Conservation (phyloP, 2,888 invertebrate species). For the Drosophila neotestacea region DNA sequence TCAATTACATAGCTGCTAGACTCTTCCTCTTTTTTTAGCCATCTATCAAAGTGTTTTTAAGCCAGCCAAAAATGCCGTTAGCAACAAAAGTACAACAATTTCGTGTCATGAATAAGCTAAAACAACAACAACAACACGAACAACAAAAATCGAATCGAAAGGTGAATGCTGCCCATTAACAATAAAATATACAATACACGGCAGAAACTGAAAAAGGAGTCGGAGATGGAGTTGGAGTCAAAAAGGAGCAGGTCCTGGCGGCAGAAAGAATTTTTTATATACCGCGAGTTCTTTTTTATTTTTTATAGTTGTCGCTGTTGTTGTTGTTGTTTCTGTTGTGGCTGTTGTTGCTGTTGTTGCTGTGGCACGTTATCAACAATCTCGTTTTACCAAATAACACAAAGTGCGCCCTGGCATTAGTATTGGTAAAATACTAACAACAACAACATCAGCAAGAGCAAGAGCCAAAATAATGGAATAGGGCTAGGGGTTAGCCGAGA, state of each 20-base stretch:
- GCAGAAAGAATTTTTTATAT: slow-evolving; percentile 55
- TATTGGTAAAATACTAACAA: slow-evolving; percentile 35
- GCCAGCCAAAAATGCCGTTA: slow-evolving; percentile 30
- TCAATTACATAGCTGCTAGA: not conserved
- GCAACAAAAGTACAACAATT: slow-evolving; percentile 44
- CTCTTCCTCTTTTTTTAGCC: not conserved
- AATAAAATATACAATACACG: slow-evolving; percentile 61
- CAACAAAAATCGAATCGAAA: slow-evolving; percentile 47
- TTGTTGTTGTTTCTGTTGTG: slow-evolving; percentile 23
- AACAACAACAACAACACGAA: slow-evolving; percentile 23
- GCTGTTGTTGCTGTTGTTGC: slow-evolving; percentile 48
- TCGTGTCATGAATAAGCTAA: slow-evolving; percentile 29
- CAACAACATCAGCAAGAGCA: not conserved
- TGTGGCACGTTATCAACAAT: slow-evolving; percentile 80
- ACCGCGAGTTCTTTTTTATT: slow-evolving; percentile 37
- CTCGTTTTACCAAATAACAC: slow-evolving; percentile 79
- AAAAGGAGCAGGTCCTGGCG: slow-evolving; percentile 24
- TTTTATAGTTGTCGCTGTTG: slow-evolving; percentile 37
- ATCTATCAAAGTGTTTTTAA: slow-evolving; percentile 33
- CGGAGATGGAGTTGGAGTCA: not conserved
- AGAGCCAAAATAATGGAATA: slow-evolving; percentile 5
- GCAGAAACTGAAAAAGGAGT: slow-evolving; percentile 13
- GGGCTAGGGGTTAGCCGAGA: slow-evolving; percentile 32
- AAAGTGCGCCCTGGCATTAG: slow-evolving; percentile 64
- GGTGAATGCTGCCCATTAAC: slow-evolving; percentile 66